Base-by-base conservation (phyloP, 2,113 vertebrate genomes). In the Delphinus delphis region DNA sequence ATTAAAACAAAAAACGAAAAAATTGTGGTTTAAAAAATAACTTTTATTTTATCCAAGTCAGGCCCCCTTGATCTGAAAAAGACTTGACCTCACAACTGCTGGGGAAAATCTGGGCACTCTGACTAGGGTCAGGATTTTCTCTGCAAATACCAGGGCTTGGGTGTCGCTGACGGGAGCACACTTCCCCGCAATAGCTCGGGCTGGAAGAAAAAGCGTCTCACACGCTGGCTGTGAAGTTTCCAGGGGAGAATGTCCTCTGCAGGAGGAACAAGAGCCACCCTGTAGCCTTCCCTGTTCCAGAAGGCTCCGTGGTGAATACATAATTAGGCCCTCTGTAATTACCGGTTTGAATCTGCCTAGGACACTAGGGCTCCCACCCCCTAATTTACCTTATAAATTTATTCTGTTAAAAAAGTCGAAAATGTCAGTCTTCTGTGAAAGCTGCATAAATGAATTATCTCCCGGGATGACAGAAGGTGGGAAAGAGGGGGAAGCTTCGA, bases 301-400 rank as follows among this genome's bases (percentile, higher is more conserved):
- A 96, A 97, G 96, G 95, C 96, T 96, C 88, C 0, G 36, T n/a
- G 90, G 96, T 93, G 98, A 90, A 98, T 96, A 28, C 93, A 60
- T 96, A 96, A 98, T 97, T 90, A 97, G 97, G 92, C 90, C 97
- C 93, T 93, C 86, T 80, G 96, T 98, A 97, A 98, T 98, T 96
- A 95, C 96, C 97, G 96, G 95, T 97, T 97, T 97, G 98, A 95
- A 73, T 97, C 98, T 97, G 97, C 93, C 96, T 95, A 93, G 98
- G 97, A 98, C 96, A 97, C 92, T 87, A 47, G 76, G 96, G 95
- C 90, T 97, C 97, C 97, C 96, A 97, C 95, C 97, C 98, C 96
- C 97, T 98, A 97, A 98, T 98, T 98, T 98, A 97, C 97, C 97
- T 98, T 97, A 98, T 97, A 97, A 98, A 98, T 97, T 97, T 96